Conservation (phyloP, 2,113 vertebrate genomes). For the Alligator mississippiensis region DNA sequence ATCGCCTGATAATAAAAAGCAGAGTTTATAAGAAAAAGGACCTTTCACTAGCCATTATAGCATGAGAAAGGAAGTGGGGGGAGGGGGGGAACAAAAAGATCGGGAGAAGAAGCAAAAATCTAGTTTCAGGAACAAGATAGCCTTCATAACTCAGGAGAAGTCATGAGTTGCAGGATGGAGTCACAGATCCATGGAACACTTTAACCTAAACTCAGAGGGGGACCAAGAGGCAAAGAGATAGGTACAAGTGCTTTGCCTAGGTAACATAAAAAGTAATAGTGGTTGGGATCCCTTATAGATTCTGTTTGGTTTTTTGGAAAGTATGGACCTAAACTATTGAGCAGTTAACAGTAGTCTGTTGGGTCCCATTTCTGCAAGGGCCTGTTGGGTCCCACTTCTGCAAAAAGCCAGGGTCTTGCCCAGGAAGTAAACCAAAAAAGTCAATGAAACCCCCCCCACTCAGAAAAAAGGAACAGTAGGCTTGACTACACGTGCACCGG, state of each 20-base stretch:
- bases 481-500: too few species aligned
- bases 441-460: background rate
- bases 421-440: fast-evolving
- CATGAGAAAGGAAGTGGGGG: background rate
- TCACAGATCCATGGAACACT: constrained; percentile 31
- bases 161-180: constrained; percentile 35
- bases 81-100: too few species aligned
- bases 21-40: background rate
- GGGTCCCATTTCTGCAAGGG: background rate
- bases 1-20: background rate
- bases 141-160: constrained; percentile 5
- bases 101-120: constrained; percentile 34
- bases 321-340: background rate
- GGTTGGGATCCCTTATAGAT: background rate
- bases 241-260: constrained; percentile 49
- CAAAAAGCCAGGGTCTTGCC: background rate
- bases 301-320: background rate
- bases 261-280: constrained; percentile 5
- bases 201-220: constrained; percentile 67
- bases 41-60: background rate
- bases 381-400: background rate
- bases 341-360: background rate
- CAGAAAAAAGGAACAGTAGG: too few species aligned
- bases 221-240: constrained; percentile 50
- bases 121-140: constrained; percentile 10